A percentile compares a stretch with the other conserved stretches of the same genome.
Conservation (phyloP, 2,888 invertebrate species). For the Tromatobia lineatoria region DNA sequence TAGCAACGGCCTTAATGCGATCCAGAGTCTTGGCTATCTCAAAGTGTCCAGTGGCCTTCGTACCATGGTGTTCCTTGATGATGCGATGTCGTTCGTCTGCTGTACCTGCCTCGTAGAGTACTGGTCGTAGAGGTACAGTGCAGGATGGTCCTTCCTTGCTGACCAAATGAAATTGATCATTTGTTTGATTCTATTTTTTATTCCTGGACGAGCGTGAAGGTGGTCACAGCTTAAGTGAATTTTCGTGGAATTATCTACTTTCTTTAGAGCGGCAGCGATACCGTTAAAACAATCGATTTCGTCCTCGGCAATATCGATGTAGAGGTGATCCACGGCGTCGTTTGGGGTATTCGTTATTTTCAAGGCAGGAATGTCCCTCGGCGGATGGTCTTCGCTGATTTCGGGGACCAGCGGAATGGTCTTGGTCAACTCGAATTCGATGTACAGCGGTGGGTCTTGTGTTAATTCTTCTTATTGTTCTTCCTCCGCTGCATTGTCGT, state of each 20-base stretch:
- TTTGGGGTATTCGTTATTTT: conserved; percentile 17
- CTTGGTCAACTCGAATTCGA: not conserved
- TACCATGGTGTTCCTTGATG: conserved; percentile 3
- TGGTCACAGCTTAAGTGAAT: conserved; percentile 16
- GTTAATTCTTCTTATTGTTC: no score
- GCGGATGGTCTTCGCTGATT: conserved; percentile 14
- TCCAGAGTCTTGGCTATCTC: not conserved
- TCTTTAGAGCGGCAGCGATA: not conserved
- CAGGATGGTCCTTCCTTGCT: not conserved
- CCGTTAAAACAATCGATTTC: conserved; percentile 31
- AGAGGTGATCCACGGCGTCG: not conserved
- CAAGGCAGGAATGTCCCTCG: not conserved
- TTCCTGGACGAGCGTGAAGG: not conserved
- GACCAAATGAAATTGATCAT: no score
- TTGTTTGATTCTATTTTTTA: not conserved
- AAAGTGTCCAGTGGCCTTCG: conserved; percentile 13
- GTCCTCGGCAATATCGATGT: no score
- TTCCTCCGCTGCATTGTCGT: not conserved
- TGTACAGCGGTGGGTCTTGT: no score
- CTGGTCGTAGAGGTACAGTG: not conserved
- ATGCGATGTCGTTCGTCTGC: not conserved
- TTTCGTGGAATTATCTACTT: not conserved
- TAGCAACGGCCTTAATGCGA: conserved; percentile 8
- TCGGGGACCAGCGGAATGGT: not conserved
- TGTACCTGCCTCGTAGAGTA: not conserved